Base-by-base conservation (phyloP, 2,888 invertebrate species). In the Sphaerophoria rueppellii region DNA sequence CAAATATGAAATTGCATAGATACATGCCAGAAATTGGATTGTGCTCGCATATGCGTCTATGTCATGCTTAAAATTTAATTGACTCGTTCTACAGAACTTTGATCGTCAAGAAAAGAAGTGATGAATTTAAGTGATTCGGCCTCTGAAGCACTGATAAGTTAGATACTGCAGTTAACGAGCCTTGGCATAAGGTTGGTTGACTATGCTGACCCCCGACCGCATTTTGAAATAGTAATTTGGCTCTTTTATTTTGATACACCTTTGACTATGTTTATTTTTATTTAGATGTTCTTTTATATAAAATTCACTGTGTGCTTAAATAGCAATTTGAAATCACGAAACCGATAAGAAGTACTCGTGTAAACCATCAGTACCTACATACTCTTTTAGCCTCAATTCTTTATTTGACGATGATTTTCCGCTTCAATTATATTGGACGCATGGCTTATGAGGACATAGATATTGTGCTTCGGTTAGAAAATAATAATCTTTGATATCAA, bases 1-100 rank as follows among this genome's bases (percentile, higher is more conserved):
- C 77, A 82, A 61, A 77, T 77, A 82, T 82, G 69, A 77, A 82
- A 82, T 82, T 82, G 72, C 82, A 77, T 50, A 73, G 65, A 32
- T 75, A 9, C 43, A 24, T 6, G 37, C 40, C 58, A 37, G 6
- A 24, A 60, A 16, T 16, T 37, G 16, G 2, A 11, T 43, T 57
- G 40, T 4, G 24, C 24, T 24, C 24, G 24, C 24, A 43, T 6
- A 12, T 43, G 24, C 1, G 16, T 16, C 16, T 4, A 7, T 34
- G 4, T 5, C 4, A 67, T 37, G 76, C 48, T 61, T 69, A 63
- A 80, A 52, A 57, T 60, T 75, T 81, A 81, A 81, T 75, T 75
- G 81, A 16, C 37, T 55, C 34, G 50, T 58, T 63, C 24, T 79
- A 67, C 32, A 52, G 65, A 80, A 75, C 65, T 58, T 58, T 65